A percentile compares a stretch with the other conserved stretches of the same genome.
These are phyloP conservation scores for Sapayoa aenigma DNA, from an alignment of 2,113 vertebrate species.

Conservation along the genomic window DNA sequence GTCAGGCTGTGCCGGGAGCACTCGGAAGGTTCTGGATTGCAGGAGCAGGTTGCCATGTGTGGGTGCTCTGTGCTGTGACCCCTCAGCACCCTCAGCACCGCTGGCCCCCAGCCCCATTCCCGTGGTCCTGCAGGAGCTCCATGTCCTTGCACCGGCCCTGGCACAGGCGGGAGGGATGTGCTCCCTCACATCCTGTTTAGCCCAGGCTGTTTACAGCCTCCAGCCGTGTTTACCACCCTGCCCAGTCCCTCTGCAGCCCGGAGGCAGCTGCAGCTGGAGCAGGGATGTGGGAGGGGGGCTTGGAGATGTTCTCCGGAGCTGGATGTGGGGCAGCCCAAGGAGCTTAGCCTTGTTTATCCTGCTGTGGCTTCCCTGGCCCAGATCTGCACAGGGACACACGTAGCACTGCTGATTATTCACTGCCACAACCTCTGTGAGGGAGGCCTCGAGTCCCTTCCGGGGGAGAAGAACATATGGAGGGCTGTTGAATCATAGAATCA, in stretches of 20 bases:
- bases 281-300: not conserved
- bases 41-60: not conserved
- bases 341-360: not conserved
- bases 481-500: not conserved
- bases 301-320: not conserved
- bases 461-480: not conserved
- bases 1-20: not conserved
- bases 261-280: constrained; percentile 48
- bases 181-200: not conserved
- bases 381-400: rapidly evolving
- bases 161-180: not conserved
- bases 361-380: not conserved
- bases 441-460: not conserved
- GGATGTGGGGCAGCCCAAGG: not conserved
- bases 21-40: rapidly evolving
- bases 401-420: not conserved
- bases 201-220: not conserved
- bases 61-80: not conserved
- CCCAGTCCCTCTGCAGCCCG: not conserved
- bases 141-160: not conserved
- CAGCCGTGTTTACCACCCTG: not conserved
- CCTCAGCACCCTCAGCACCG: not conserved
- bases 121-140: rapidly evolving
- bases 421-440: not conserved
- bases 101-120: rapidly evolving